A percentile compares a stretch with the other conserved stretches of the same genome.
phyloP scores from a whole-genome alignment of 37 sponge, comb jelly and placozoan species.

The Halisarca cf. caerulea region DNA sequence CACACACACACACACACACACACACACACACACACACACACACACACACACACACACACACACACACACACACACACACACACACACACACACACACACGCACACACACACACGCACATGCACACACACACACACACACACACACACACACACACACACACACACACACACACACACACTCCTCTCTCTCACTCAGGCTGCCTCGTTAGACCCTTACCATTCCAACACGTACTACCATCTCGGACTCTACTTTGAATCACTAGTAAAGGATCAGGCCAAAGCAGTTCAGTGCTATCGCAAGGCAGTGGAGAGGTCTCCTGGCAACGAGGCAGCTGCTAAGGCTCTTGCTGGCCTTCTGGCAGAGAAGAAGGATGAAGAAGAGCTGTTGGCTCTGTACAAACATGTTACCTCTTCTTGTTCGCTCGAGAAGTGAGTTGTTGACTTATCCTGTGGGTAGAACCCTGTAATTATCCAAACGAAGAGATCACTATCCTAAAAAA shows the following conservation, averaged over 20 bases:
- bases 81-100: too few species aligned
- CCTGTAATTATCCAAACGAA: not conserved
- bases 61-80: too few species aligned
- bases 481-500: too few species aligned
- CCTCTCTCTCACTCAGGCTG: too few species aligned
- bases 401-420: not conserved
- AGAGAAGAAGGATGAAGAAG: slow-evolving; percentile 50
- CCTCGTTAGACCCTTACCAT: slow-evolving; percentile 60
- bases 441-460: not conserved
- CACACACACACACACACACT: too few species aligned
- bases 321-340: slow-evolving; percentile 41
- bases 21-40: too few species aligned
- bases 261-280: slow-evolving; percentile 3
- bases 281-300: slow-evolving; percentile 79
- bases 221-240: slow-evolving; percentile 52
- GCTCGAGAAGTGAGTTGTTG: not conserved
- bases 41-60: too few species aligned
- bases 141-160: too few species aligned
- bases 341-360: slow-evolving; percentile 44
- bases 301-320: slow-evolving; percentile 49
- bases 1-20: too few species aligned
- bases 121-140: too few species aligned
- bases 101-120: too few species aligned
- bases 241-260: slow-evolving; percentile 70
- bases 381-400: slow-evolving; percentile 13